Evolutionary conservation across 2,888 invertebrate genomes (phyloP).

Genomic region (Entomobrya proxima): DNA sequence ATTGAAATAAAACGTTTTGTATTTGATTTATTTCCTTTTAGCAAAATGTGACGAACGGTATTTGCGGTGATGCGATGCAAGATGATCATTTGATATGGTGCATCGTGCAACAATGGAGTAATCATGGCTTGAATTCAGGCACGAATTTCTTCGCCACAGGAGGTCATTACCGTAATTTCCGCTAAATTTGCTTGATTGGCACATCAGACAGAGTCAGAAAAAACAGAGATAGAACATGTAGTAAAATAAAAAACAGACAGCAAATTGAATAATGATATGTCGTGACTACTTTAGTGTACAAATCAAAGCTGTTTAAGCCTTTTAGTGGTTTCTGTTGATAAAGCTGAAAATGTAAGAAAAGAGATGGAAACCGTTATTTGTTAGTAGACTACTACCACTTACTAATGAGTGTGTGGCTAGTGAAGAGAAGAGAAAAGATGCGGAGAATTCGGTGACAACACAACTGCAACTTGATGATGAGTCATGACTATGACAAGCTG

Average conservation of each 20-base stretch:
- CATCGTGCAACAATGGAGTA: not conserved
- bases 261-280: slow-evolving; percentile 30
- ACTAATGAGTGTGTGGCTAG: not conserved
- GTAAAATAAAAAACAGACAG: not conserved
- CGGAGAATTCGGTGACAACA: not conserved
- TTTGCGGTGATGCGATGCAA: too few relatives aligned
- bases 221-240: not conserved
- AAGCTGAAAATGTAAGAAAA: too few relatives aligned
- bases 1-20: too few relatives aligned
- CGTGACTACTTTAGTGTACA: slow-evolving; percentile 28
- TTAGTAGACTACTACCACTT: not conserved
- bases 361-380: slow-evolving; percentile 25
- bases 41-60: not conserved
- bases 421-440: not conserved
- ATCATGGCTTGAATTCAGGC: not conserved
- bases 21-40: not conserved
- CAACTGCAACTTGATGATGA: not conserved
- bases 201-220: not conserved
- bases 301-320: not conserved
- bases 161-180: slow-evolving; percentile 39
- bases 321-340: not conserved
- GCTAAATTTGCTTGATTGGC: slow-evolving; percentile 20
- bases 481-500: not conserved
- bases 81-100: too few relatives aligned
- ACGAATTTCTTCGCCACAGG: slow-evolving; percentile 25